Evolutionary conservation across 2,888 invertebrate genomes (phyloP), one percentile per base, ranked within the genome.

Genomic region (Orgyia antiqua): DNA sequence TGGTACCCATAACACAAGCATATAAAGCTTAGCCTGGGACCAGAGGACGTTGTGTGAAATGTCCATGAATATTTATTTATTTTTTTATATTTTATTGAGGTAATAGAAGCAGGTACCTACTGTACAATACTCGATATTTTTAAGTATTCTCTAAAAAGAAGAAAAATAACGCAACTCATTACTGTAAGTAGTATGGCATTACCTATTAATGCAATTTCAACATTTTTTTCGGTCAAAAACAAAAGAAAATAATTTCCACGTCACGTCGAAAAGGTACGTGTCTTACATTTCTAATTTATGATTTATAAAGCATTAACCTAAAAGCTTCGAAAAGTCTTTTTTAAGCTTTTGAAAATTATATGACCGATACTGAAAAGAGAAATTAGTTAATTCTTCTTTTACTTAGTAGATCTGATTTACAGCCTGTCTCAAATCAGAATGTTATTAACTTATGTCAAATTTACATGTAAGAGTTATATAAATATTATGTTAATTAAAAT

Each of bases 251-350:
- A 43, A 54, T 54, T 57, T 55, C 36, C 54, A 42, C 56, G 57
- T 62, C 67, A 66, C 68, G 62, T 57, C 52, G 45, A 52, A 54
- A 41, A 48, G 55, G 60, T 61, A 57, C 65, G 58, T 69, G 65
- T 61, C 62, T 68, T 58, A 55, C 66, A 65, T 65, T 67, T 54
- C 65, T 64, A 66, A 68, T 74, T 69, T 69, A 73, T 72, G 67
- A 74, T 75, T 73, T 71, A 73, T 69, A 67, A 68, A 63, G 62
- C 71, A 73, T 73, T 71, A 68, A 61, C 62, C 65, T 73, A 68
- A 76, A 67, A 75, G 75, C 69, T 64, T 59, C 36, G 50, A 46
- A 55, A 54, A 61, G 52, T 57, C 45, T 51, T 46, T 55, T 24
- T 55, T 55, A 49, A 51, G 58, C 57, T 47, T 54, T 54, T 57